These are phyloP conservation scores for Rostratula benghalensis DNA, from an alignment of 2,113 vertebrate genomes.

Conservation along the genomic window DNA sequence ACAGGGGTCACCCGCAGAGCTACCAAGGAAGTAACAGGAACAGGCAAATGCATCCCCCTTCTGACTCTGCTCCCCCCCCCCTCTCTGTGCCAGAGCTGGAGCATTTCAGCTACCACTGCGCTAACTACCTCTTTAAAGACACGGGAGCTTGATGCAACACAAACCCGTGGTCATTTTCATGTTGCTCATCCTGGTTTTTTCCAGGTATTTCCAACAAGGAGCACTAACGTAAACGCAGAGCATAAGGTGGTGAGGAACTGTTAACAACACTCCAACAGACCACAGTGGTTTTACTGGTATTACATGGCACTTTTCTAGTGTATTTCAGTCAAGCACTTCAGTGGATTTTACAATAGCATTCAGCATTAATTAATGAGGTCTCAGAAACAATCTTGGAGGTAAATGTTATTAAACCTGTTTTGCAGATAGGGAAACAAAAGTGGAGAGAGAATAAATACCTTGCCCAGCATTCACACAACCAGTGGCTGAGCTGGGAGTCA, in stretches of 20 bases:
- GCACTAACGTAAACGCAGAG: not conserved
- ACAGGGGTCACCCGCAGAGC: not conserved
- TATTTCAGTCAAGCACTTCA: not conserved
- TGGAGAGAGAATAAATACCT: not conserved
- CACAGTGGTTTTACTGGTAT: not conserved
- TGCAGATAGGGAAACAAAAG: not conserved
- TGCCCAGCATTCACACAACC: not conserved
- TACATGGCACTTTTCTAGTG: not conserved
- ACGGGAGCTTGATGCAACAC: not conserved
- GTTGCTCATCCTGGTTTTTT: not conserved
- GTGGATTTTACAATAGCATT: not conserved
- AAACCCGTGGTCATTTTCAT: not conserved
- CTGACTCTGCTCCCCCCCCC: not conserved
- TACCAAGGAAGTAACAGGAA: not conserved
- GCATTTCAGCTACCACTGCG: not conserved
- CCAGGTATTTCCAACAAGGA: not conserved
- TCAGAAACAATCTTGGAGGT: not conserved
- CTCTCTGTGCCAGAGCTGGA: not conserved
- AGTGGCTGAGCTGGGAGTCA: not conserved
- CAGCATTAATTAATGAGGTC: conserved; percentile 1
- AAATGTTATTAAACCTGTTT: not conserved
- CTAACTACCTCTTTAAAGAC: not conserved
- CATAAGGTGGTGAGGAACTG: not conserved
- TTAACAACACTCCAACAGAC: not conserved
- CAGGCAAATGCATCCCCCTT: not conserved